phyloP scores from a whole-genome alignment of 1,140 invertebrate genomes.

The Phenacoccus solenopsis region DNA sequence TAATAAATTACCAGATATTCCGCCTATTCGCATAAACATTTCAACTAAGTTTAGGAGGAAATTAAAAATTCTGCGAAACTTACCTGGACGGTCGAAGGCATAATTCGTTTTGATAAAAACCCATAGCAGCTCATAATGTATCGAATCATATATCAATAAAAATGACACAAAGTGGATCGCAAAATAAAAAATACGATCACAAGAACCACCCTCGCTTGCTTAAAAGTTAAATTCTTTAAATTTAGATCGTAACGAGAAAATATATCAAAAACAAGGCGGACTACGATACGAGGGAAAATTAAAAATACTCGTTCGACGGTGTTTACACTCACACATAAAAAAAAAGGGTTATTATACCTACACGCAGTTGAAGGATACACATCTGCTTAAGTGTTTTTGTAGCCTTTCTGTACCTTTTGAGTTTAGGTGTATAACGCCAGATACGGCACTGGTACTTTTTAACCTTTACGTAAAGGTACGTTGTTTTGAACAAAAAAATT shows the following conservation, averaged over 20 bases:
- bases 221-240: neutral
- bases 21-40: no score
- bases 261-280: neutral
- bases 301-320: neutral
- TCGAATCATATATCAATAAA: neutral
- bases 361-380: neutral
- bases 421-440: neutral
- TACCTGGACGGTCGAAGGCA: neutral
- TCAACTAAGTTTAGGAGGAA: no score
- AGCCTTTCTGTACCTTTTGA: neutral
- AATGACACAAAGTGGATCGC: neutral
- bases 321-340: neutral
- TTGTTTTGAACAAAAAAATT: neutral
- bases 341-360: neutral
- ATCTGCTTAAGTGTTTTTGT: conserved; percentile 2
- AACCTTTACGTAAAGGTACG: neutral
- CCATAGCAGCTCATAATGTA: neutral
- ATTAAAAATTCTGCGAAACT: neutral
- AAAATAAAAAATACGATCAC: neutral
- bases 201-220: neutral
- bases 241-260: neutral
- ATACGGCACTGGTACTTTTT: neutral
- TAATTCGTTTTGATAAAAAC: neutral
- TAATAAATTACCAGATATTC: no score
- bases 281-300: neutral